phyloP scores from a whole-genome alignment of 2,113 vertebrate species.

The Calyptomena viridis region DNA sequence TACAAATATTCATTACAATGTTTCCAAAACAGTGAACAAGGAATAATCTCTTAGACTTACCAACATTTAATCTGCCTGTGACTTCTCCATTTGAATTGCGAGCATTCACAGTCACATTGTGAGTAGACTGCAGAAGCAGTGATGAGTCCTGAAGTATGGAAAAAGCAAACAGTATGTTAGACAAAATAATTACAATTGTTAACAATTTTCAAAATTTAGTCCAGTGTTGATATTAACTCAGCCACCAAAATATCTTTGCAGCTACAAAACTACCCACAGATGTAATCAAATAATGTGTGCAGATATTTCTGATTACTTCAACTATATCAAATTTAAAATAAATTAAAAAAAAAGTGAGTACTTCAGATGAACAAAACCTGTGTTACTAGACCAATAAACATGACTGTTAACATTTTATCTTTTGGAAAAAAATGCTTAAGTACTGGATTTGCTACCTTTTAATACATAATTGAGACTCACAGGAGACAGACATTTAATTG shows the following conservation, averaged over 20 bases:
- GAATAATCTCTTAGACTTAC: constrained; percentile 74
- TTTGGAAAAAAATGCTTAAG: neutral
- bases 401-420: neutral
- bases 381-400: neutral
- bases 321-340: neutral
- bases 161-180: neutral
- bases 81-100: constrained; percentile 87
- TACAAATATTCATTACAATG: neutral
- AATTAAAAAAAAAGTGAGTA: neutral
- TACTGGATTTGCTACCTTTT: neutral
- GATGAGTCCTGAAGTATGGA: constrained; percentile 79
- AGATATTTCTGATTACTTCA: neutral
- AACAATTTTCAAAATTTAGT: neutral
- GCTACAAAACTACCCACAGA: neutral
- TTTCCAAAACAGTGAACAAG: neutral
- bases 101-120: constrained; percentile 89
- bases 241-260: neutral
- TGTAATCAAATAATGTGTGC: neutral
- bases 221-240: neutral
- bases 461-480: neutral
- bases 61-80: constrained; percentile 88
- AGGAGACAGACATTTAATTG: neutral
- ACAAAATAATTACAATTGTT: neutral
- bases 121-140: constrained; percentile 84
- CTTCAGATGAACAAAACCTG: neutral